Evolutionary conservation across 35 echinoderm and acorn worm genomes (phyloP), one percentile per base, ranked within the genome.

Genomic region (Lytechinus variegatus): DNA sequence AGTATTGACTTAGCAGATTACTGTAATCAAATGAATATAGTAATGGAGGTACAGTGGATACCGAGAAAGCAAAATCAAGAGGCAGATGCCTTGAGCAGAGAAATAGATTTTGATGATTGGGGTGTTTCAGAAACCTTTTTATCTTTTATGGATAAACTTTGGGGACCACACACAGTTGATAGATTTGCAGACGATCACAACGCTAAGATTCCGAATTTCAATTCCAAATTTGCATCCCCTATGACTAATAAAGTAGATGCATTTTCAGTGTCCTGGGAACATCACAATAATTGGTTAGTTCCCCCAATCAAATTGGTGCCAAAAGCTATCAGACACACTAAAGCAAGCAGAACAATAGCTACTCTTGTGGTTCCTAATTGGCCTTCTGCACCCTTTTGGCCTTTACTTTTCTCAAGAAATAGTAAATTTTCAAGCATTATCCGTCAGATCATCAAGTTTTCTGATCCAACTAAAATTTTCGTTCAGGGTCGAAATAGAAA

Each of bases 141-240:
- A 21, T 55, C 21, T 21, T 96, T 71, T 93, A 93, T 96, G 16
- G 89, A 96, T 52, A 66, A 7, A 6, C 61, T 66, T 12, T 96
- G 95, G 95, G 95, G 95, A 10, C 95, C 95, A 14, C 95, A 96
- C 54, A 96, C 71, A 27, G 92, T 95, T 89, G 95, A 95, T 29
- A 79, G 95, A 10, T 95, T 95, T 52, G 95, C 95, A 12, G 54
- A 87, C 55, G 16, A 95, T 11, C 19, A 52, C 16, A 95, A 95
- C 88, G 13, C 95, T 27, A 87, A 89, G 54, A 12, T 95, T 5
- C 86, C 86, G 3, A 87, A 12, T 13, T 95, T 95, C 29, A 95
- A 95, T 56, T 95, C 95, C 8, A 95, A 95, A 53, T 54, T 52
- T 57, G 53, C 28, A 52, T 53, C 33, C 21, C 95, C 95, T 1